Base-by-base conservation (phyloP, 2,113 vertebrate genomes). In the Cheirogaleus medius region DNA sequence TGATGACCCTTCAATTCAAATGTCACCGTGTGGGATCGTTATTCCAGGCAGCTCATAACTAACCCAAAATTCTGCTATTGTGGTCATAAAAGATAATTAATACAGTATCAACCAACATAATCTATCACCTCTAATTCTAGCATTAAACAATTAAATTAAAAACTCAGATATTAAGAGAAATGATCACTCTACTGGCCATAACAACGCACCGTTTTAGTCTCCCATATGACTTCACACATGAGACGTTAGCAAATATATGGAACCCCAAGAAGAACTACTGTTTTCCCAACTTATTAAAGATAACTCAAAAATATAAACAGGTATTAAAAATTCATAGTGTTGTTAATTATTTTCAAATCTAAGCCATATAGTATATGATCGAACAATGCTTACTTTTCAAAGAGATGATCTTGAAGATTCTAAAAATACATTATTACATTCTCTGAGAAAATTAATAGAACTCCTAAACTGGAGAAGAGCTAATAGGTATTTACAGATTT, bases 391-490 rank as follows among this genome's bases (percentile, higher is more conserved):
- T 92, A 93, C 7, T 18, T 80, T 76, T 20, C 15, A 58, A 94
- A 97, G 58, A 63, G 25, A n/a, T 34, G 25, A 49, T n/a, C 15
- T n/a, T 58, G 18, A 91, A 96, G 23, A 91, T 42, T 87, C 11
- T 80, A 71, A 86, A 95, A 90, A 8, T 37, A n/a, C 10, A 64
- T 18, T 66, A 73, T 4, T 71, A 2, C 13, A 54, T 87, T 96
- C 27, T 86, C 54, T 97, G 56, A 80, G 25, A 86, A 93, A 96
- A 74, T 58, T 69, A 42, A 73, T 83, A 84, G 76, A 90, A 54
- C 2, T 1, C 20, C 15, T 37, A 69, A 80, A 47, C 6, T 73
- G 58, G 2, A 0, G 27, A 94, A 56, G 37, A 92, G 3, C 56
- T 68, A 66, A 52, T 34, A 92, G 8, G 17, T 69, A 82, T 25